A percentile compares a stretch with the other conserved stretches of the same genome.
These are phyloP conservation scores for Malurus elegans DNA, from an alignment of 2,113 vertebrate species.

Conservation along the genomic window DNA sequence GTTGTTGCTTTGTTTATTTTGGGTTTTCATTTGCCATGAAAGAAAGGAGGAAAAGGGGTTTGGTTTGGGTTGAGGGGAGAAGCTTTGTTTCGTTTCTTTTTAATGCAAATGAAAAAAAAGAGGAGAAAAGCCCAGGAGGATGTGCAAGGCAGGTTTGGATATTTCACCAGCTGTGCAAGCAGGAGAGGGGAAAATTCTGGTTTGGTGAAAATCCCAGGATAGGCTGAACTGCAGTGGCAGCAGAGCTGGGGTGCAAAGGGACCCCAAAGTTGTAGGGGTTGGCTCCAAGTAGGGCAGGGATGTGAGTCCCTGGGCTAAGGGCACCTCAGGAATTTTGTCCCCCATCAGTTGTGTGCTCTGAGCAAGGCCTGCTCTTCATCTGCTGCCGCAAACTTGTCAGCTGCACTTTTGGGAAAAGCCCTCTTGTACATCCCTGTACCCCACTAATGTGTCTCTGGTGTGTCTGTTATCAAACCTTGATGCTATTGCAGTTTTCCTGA, in stretches of 20 bases:
- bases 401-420: not conserved
- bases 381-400: not conserved
- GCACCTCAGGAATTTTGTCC: not conserved
- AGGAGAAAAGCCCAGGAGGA: not conserved
- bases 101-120: not conserved
- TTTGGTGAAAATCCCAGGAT: not conserved
- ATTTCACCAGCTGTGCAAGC: not conserved
- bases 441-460: not conserved
- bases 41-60: not conserved
- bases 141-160: not conserved
- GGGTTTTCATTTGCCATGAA: not conserved
- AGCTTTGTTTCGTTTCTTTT: not conserved
- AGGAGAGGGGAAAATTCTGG: not conserved
- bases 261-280: not conserved
- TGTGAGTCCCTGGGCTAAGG: not conserved
- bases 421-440: not conserved
- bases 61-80: not conserved
- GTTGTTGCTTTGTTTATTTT: conserved; percentile 40
- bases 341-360: not conserved
- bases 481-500: not conserved
- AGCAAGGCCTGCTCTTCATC: not conserved
- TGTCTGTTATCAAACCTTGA: not conserved
- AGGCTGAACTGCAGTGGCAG: not conserved
- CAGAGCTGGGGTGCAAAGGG: not conserved
- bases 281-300: not conserved